Conservation (phyloP, 2,888 invertebrate species). For the Blera fallax region DNA sequence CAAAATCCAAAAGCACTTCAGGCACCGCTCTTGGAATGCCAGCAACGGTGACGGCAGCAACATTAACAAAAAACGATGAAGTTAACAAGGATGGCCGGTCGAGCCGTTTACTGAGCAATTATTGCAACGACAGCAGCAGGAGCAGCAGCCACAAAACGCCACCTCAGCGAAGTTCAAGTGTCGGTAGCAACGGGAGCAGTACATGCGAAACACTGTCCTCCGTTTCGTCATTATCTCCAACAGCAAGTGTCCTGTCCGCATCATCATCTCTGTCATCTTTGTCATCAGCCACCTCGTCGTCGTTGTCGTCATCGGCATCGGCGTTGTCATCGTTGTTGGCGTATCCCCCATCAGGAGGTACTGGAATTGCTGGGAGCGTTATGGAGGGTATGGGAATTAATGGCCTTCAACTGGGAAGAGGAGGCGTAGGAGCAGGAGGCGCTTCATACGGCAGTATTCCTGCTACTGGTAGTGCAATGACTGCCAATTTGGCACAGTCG, state of each 20-base stretch:
- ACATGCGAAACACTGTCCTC: slow-evolving; percentile 80
- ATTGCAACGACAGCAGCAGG: slow-evolving; percentile 73
- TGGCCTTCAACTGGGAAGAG: slow-evolving; percentile 40
- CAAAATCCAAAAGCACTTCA: slow-evolving; percentile 40
- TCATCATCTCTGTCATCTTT: slow-evolving; percentile 66
- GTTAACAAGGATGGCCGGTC: slow-evolving; percentile 41
- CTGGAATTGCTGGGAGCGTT: slow-evolving; percentile 11
- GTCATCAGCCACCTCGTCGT: slow-evolving; percentile 49
- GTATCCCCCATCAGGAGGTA: slow-evolving; percentile 41
- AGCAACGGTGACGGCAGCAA: slow-evolving; percentile 21
- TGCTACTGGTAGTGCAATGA: slow-evolving; percentile 75
- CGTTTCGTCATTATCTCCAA: slow-evolving; percentile 76
- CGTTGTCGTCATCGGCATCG: too few species aligned
- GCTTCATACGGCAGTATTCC: slow-evolving; percentile 15
- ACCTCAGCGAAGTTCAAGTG: slow-evolving; percentile 78
- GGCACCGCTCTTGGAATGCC: slow-evolving; percentile 64
- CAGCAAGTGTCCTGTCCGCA: slow-evolving; percentile 73
- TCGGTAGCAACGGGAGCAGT: slow-evolving; percentile 80
- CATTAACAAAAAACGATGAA: slow-evolving; percentile 19
- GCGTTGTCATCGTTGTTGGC: slow-evolving; percentile 31
- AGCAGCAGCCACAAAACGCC: slow-evolving; percentile 70
- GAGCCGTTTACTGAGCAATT: slow-evolving; percentile 74
- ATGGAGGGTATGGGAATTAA: slow-evolving; percentile 51
- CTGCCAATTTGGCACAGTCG: slow-evolving; percentile 81
- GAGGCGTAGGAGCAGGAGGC: slow-evolving; percentile 15